Evolutionary conservation across 2,888 invertebrate genomes (phyloP), one percentile per base, ranked within the genome.

Genomic region (Callimorpha dominula): DNA sequence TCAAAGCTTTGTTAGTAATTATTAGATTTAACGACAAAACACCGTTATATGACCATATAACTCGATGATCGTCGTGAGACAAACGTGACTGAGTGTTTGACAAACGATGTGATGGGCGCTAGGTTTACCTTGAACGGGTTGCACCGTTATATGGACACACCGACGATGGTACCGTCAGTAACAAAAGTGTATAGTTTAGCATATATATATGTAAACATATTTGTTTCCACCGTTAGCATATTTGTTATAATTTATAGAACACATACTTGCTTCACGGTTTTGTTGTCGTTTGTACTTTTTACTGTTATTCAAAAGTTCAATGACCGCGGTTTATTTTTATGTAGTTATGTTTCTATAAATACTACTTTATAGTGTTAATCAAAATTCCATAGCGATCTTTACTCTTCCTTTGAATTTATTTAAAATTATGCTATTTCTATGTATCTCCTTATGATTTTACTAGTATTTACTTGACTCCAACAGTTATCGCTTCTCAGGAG

Each of bases 111-210:
- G 69, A 65, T 76, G 72, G 71, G 65, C 57, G 64, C 66, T 66
- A 69, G 52, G 68, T 71, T 69, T 81, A 75, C 78, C 65, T 68
- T 74, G 78, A 77, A 82, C 71, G 7, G 83, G 81, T 62, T 76
- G 62, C 64, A 78, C 85, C 84, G 84, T 85, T 85, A 85, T 66
- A 50, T 75, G 77, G 82, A 78, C 73, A 73, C 52, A 66, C 64
- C 31, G 20, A n/a, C 72, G 57, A 50, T 40, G 62, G 60, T 68
- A 77, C 70, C 20, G 50, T 54, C 63, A 67, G 65, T n/a, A 40
- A 63, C 62, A 63, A 69, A 69, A 50, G 49, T 12, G 40, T 9
- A 40, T 31, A 57, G 15, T 20, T 15, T 43, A 46, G 20, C 68
- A 31, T 43, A 43, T 15, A 57, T 65, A 31, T 50, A 65, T 42